phyloP scores from a whole-genome alignment of 2,113 vertebrate species.

The Cynocephalus volans region DNA sequence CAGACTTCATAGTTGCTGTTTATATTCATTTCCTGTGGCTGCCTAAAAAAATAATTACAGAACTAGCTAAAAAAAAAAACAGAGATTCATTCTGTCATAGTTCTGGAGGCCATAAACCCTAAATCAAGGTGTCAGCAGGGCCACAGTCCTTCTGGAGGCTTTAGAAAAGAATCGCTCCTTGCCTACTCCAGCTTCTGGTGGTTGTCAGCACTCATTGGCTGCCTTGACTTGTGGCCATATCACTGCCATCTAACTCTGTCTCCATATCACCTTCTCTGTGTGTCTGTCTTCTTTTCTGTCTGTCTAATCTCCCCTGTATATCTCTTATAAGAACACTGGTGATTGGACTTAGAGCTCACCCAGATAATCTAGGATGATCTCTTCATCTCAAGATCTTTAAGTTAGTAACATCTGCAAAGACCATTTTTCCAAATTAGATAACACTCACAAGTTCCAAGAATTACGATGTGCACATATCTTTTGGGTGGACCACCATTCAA shows the following conservation, averaged over 20 bases:
- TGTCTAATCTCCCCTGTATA: background rate
- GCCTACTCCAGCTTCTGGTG: too few relatives aligned
- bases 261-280: background rate
- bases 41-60: background rate
- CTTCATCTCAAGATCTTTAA: conserved; percentile 6
- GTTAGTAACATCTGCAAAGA: background rate
- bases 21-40: background rate
- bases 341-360: background rate
- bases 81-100: background rate
- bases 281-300: background rate
- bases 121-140: background rate
- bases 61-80: background rate
- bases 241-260: background rate
- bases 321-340: background rate
- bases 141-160: background rate
- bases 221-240: background rate
- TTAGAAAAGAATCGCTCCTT: background rate
- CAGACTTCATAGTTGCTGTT: background rate
- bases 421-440: background rate
- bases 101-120: background rate
- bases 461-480: background rate
- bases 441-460: background rate
- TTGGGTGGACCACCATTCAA: background rate
- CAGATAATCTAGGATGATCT: background rate
- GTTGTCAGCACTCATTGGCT: background rate